A percentile compares a stretch with the other conserved stretches of the same genome.
Conservation (phyloP, 1,140 invertebrate genomes). For the Drosophila lowei region DNA sequence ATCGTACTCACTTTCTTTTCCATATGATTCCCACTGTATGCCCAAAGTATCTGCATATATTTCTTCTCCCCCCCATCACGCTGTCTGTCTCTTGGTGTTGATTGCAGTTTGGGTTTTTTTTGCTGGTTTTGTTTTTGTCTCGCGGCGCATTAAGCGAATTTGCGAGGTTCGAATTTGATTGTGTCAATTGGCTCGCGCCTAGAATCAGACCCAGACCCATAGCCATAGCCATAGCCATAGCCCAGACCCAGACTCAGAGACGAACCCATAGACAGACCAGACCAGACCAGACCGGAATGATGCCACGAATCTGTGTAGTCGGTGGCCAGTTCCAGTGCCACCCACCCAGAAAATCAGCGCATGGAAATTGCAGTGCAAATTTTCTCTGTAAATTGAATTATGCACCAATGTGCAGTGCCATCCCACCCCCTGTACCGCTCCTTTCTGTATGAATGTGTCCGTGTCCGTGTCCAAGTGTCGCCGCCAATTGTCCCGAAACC, state of each 20-base stretch:
- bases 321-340: conserved; percentile 7
- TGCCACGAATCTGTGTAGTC: conserved; percentile 30
- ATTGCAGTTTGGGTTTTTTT: conserved; percentile 62
- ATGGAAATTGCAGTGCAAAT: conserved; percentile 39
- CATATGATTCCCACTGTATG: neutral
- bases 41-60: conserved; percentile 26
- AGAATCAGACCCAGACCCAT: conserved; percentile 40
- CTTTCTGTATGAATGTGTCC: conserved; percentile 18
- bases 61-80: neutral
- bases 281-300: conserved; percentile 11
- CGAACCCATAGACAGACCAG: conserved; percentile 3
- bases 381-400: conserved; percentile 67
- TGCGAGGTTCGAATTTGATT: conserved; percentile 69
- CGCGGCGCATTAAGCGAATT: conserved; percentile 70
- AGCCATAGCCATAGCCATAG: neutral
- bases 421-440: neutral
- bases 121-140: conserved; percentile 45
- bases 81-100: conserved; percentile 34
- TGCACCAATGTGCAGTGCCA: conserved; percentile 12
- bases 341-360: conserved; percentile 39
- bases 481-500: conserved; percentile 32
- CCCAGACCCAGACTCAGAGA: conserved; percentile 10
- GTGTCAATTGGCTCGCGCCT: conserved; percentile 79
- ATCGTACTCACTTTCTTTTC: no score
- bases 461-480: conserved; percentile 67